Conservation (phyloP, 2,797 vertebrate genomes). For the Enteromius mattozi region DNA sequence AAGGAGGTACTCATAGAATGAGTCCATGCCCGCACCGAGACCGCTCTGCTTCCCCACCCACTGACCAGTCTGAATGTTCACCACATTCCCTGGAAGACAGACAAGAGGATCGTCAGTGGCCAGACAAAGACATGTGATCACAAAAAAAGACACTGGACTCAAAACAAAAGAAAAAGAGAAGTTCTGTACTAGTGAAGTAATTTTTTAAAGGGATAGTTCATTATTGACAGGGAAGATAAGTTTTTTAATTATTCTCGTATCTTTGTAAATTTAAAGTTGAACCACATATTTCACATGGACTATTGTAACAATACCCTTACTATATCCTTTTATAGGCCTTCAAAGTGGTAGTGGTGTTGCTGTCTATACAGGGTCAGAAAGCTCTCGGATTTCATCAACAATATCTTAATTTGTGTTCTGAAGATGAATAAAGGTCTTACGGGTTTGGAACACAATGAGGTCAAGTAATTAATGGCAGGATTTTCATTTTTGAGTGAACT, state of each 20-base stretch:
- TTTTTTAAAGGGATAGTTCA: neutral
- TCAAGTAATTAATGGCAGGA: neutral
- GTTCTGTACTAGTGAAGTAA: neutral
- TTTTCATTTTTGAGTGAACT: neutral
- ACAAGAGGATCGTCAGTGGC: neutral
- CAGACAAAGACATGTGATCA: neutral
- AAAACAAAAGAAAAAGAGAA: neutral
- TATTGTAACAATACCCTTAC: neutral
- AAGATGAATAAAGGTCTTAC: neutral
- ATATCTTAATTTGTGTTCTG: neutral
- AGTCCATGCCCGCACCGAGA: slow-evolving; percentile 94
- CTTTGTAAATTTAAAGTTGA: neutral
- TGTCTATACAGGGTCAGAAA: neutral
- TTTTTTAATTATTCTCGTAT: neutral
- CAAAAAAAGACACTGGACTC: neutral
- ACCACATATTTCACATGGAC: neutral
- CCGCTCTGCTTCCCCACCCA: slow-evolving; percentile 98
- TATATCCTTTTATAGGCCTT: neutral
- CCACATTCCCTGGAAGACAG: slow-evolving; percentile 86
- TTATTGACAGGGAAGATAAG: too few species aligned
- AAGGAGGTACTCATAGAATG: slow-evolving; percentile 96
- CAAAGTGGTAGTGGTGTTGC: neutral
- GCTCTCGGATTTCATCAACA: neutral
- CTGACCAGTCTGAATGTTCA: slow-evolving; percentile 97
- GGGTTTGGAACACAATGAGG: neutral